Evolutionary conservation across 53 echinoderm and acorn worm species (phyloP).

Genomic region (Pentamera pediparva): DNA sequence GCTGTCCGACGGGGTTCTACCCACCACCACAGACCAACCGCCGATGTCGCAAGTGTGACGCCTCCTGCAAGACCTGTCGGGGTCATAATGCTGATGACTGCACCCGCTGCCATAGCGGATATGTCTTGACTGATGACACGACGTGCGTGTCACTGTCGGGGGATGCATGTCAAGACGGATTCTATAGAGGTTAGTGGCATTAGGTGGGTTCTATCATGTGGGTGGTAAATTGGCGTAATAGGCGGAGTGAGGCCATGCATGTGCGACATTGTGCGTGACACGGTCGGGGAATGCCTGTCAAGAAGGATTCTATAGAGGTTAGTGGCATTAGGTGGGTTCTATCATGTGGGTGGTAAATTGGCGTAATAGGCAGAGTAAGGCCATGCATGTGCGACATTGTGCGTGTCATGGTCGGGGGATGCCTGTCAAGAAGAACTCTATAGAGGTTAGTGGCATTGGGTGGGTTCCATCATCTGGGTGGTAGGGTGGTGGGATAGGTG

Average conservation of each 20-base stretch:
- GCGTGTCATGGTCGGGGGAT: no score
- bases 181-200: constrained; percentile 46
- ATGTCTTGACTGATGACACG: constrained; percentile 30
- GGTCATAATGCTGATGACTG: constrained; percentile 43
- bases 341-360: neutral
- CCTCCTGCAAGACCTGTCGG: constrained; percentile 44
- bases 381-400: constrained; percentile 13
- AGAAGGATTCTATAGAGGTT: constrained; percentile 54
- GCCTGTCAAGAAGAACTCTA: constrained; percentile 50
- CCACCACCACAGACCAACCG: constrained; percentile 52
- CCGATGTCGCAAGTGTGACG: constrained; percentile 48
- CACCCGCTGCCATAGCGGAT: constrained; percentile 35
- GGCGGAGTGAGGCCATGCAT: no score
- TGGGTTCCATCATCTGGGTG: neutral
- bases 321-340: neutral
- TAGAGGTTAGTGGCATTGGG: constrained; percentile 30
- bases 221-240: neutral
- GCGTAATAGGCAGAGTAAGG: no score
- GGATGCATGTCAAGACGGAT: constrained; percentile 39
- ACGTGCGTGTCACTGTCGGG: no score
- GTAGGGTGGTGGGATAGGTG: no score
- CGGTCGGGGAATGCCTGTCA: constrained; percentile 41
- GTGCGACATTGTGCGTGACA: constrained; percentile 33
- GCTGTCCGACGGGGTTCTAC: constrained; percentile 65
- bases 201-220: neutral